These are phyloP conservation scores for Ectemnius continuus DNA, from an alignment of 2,888 invertebrate species.

Conservation along the genomic window DNA sequence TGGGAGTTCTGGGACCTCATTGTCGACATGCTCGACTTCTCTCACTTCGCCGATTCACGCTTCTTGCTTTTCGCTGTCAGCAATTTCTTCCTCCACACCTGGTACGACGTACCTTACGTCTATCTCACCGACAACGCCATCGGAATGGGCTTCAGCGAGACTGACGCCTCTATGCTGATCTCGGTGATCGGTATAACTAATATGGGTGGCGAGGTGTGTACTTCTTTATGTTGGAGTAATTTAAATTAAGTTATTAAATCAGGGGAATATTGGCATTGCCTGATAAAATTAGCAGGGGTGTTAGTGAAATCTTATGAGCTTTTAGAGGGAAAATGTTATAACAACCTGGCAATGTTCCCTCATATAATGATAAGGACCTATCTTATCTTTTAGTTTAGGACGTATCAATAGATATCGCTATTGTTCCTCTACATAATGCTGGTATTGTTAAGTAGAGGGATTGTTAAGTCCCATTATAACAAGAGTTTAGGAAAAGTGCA, in stretches of 20 bases:
- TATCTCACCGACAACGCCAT: conserved; percentile 91
- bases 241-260: no score
- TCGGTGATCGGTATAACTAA: conserved; percentile 93
- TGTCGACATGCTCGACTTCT: conserved; percentile 89
- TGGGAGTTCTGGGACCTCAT: conserved; percentile 89
- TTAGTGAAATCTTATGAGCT: no score
- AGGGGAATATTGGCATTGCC: no score
- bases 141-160: conserved; percentile 85
- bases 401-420: no score
- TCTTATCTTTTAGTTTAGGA: no score
- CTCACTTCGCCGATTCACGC: conserved; percentile 86
- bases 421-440: no score
- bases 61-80: conserved; percentile 91
- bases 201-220: conserved; percentile 90
- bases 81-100: conserved; percentile 93
- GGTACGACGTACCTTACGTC: conserved; percentile 96
- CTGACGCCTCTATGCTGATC: conserved; percentile 89
- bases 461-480: no score
- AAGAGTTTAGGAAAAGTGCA: not conserved
- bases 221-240: conserved; percentile 23
- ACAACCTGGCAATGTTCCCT: no score
- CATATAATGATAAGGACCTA: no score
- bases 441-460: no score
- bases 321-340: no score
- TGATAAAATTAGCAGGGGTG: no score